A percentile compares a stretch with the other conserved stretches of the same genome.
Evolutionary conservation across 2,113 vertebrate genomes (phyloP).

Genomic region (Psettodes erumei): DNA sequence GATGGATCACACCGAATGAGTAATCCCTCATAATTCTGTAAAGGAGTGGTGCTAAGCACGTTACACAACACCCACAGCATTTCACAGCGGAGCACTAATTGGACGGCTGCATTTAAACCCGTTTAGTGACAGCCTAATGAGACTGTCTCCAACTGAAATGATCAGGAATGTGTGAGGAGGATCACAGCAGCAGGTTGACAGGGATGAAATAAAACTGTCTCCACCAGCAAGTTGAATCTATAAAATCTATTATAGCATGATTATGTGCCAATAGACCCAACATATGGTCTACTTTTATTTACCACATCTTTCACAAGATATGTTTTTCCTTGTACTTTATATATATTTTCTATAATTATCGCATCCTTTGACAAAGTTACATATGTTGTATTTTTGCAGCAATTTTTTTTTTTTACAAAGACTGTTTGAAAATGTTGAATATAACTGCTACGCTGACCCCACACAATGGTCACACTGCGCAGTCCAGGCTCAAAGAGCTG

Average conservation of each 20-base stretch:
- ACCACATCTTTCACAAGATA: neutral
- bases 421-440: slow-evolving; percentile 26
- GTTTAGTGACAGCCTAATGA: slow-evolving; percentile 83
- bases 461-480: slow-evolving; percentile 19
- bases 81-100: slow-evolving; percentile 83
- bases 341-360: slow-evolving; percentile 8
- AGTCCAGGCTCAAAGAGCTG: slow-evolving; percentile 56
- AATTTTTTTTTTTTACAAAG: slow-evolving; percentile 7
- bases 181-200: slow-evolving; percentile 71
- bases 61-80: slow-evolving; percentile 77
- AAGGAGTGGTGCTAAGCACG: slow-evolving; percentile 77
- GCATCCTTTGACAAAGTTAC: slow-evolving; percentile 3
- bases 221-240: slow-evolving; percentile 52
- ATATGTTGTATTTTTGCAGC: neutral
- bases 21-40: slow-evolving; percentile 83
- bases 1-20: slow-evolving; percentile 81
- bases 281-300: slow-evolving; percentile 46
- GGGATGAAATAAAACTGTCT: slow-evolving; percentile 59
- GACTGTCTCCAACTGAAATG: slow-evolving; percentile 72
- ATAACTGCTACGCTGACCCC: slow-evolving; percentile 11
- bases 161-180: slow-evolving; percentile 72
- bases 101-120: slow-evolving; percentile 80
- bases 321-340: neutral
- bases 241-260: slow-evolving; percentile 58
- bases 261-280: slow-evolving; percentile 26